phyloP scores from a whole-genome alignment of 2,888 invertebrate species.

The Erebia epiphron region DNA sequence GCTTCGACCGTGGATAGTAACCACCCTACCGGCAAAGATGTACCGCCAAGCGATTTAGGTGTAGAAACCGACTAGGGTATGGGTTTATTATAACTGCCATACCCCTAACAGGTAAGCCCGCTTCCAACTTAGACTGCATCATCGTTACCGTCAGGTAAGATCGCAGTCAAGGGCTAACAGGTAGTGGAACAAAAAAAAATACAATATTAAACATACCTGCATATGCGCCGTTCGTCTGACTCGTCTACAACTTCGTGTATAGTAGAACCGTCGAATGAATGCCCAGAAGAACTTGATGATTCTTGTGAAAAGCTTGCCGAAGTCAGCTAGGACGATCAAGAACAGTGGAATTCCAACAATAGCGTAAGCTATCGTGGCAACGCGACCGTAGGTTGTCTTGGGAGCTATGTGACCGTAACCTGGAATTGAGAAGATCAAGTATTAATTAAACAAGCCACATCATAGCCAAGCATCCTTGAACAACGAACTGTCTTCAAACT shows the following conservation, averaged over 20 bases:
- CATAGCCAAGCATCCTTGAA: no score
- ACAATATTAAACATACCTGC: constrained; percentile 79
- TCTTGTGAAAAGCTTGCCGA: constrained; percentile 96
- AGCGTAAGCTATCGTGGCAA: constrained; percentile 96
- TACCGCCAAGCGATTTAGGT: no score
- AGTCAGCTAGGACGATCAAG: constrained; percentile 95
- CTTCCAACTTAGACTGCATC: no score
- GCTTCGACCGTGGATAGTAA: no score
- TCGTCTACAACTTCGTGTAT: constrained; percentile 91
- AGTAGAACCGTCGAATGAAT: constrained; percentile 91
- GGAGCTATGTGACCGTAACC: constrained; percentile 99
- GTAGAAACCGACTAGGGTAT: no score
- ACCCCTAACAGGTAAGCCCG: no score
- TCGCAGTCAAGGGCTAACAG: no score
- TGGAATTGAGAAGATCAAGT: constrained; percentile 63
- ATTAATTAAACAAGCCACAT: background rate
- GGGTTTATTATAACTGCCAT: no score
- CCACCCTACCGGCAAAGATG: no score
- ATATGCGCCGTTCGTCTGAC: constrained; percentile 89
- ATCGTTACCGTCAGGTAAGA: no score
- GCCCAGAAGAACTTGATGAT: constrained; percentile 96
- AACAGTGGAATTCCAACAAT: constrained; percentile 98
- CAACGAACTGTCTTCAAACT: no score
- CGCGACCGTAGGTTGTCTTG: constrained; percentile 92
- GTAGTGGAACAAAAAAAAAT: background rate